phyloP scores from a whole-genome alignment of 35 echinoderm and acorn worm species.

The Chiridota heheva region DNA sequence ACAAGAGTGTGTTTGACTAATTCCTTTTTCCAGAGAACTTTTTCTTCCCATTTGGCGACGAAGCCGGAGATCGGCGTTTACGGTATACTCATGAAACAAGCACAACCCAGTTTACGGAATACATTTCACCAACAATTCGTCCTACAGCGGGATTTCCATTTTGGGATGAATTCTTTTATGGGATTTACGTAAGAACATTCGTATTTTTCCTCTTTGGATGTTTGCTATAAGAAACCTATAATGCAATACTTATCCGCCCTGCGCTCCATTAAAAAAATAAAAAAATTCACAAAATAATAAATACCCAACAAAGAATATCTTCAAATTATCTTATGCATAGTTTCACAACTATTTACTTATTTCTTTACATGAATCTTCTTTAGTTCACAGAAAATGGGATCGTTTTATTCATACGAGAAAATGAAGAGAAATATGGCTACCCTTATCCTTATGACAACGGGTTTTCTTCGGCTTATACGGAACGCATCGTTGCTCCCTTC shows the following conservation, averaged over 20 bases:
- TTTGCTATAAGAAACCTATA: too few relatives aligned
- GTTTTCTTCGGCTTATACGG: slow-evolving; percentile 19
- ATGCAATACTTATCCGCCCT: too few relatives aligned
- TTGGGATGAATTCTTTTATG: slow-evolving; percentile 57
- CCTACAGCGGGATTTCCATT: slow-evolving; percentile 71
- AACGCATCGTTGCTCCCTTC: slow-evolving; percentile 70
- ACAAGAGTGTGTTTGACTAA: too few relatives aligned
- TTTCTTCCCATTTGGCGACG: slow-evolving; percentile 55
- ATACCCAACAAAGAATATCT: background rate
- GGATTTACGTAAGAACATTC: slow-evolving; percentile 63
- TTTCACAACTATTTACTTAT: background rate
- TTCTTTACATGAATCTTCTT: slow-evolving; percentile 9
- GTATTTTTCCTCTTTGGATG: too few relatives aligned
- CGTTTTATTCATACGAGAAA: slow-evolving; percentile 66
- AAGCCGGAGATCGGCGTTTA: slow-evolving; percentile 33
- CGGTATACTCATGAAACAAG: slow-evolving; percentile 16
- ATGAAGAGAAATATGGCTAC: slow-evolving; percentile 82
- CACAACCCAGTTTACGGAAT: slow-evolving; percentile 45
- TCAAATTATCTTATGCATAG: background rate
- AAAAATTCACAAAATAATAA: background rate
- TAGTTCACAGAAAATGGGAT: slow-evolving; percentile 91
- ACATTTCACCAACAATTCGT: slow-evolving; percentile 54
- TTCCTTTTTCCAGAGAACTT: slow-evolving; percentile 54
- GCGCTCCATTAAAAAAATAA: background rate
- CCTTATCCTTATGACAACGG: slow-evolving; percentile 70